These are phyloP conservation scores for Anableps anableps DNA, from an alignment of 2,797 vertebrate species.

Conservation along the genomic window DNA sequence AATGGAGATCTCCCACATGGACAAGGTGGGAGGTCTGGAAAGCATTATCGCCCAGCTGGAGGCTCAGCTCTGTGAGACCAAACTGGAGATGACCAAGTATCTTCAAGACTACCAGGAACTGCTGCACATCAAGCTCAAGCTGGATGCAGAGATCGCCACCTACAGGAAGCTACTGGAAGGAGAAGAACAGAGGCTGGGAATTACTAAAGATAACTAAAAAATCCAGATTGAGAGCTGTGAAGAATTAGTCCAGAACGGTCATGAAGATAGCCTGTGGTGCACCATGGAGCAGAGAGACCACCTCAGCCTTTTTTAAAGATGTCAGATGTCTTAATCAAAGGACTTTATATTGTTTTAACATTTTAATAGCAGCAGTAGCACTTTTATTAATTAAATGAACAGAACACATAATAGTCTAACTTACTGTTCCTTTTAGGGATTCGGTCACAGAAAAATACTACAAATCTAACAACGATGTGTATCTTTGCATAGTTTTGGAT, in stretches of 20 bases:
- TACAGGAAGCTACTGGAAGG: constrained; percentile 88
- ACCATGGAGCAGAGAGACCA: constrained; percentile 25
- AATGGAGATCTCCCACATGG: constrained; percentile 82
- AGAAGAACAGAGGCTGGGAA: constrained; percentile 84
- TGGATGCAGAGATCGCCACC: constrained; percentile 85
- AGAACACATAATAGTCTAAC: not conserved
- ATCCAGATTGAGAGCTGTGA: constrained; percentile 17
- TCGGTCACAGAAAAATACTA: not conserved
- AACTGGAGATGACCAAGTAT: constrained; percentile 80
- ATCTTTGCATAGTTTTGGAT: not conserved
- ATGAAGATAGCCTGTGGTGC: constrained; percentile 26
- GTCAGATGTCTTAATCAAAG: not conserved
- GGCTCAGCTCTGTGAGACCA: constrained; percentile 84
- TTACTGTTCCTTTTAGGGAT: not conserved
- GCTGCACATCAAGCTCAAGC: constrained; percentile 81
- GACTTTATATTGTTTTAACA: constrained; percentile 25
- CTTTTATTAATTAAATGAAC: not conserved
- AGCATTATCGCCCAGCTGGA: constrained; percentile 81
- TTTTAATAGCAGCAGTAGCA: not conserved
- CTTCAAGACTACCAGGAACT: constrained; percentile 80
- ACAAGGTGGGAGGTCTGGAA: constrained; percentile 75
- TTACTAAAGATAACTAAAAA: constrained; percentile 68
- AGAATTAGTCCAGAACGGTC: constrained; percentile 21
- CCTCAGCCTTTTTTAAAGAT: constrained; percentile 20
- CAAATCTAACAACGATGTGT: not conserved